These are phyloP conservation scores for Helleia helle DNA, from an alignment of 2,888 invertebrate genomes.

Conservation along the genomic window DNA sequence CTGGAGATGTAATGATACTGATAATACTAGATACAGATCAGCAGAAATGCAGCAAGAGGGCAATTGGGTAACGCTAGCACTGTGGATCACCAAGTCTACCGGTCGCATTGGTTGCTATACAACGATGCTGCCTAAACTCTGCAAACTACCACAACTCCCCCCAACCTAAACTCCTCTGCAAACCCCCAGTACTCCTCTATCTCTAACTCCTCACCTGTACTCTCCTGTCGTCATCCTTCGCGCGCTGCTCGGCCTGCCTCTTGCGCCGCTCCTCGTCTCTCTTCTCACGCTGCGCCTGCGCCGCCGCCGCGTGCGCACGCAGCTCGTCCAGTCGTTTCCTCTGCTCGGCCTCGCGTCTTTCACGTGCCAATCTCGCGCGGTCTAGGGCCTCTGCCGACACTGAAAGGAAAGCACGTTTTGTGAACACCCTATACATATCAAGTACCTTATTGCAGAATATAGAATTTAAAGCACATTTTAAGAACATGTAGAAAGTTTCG, in stretches of 20 bases:
- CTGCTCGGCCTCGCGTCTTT: slow-evolving; percentile 91
- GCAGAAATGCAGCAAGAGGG: too few species aligned
- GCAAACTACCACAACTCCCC: too few species aligned
- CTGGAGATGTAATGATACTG: too few species aligned
- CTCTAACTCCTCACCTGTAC: slow-evolving; percentile 14
- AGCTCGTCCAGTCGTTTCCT: slow-evolving; percentile 91
- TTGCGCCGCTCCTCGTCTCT: slow-evolving; percentile 88
- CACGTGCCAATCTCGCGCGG: slow-evolving; percentile 83
- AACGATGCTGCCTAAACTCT: too few species aligned
- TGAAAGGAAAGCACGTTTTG: not conserved
- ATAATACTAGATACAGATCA: too few species aligned
- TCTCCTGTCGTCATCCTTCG: slow-evolving; percentile 78
- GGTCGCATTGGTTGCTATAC: slow-evolving; percentile 1
- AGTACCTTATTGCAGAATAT: too few species aligned
- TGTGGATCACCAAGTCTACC: not conserved
- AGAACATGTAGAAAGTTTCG: too few species aligned
- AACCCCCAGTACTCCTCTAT: not conserved
- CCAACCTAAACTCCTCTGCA: too few species aligned
- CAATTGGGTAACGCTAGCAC: too few species aligned
- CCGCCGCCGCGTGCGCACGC: slow-evolving; percentile 89
- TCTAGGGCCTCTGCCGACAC: slow-evolving; percentile 63
- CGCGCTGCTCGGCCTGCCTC: slow-evolving; percentile 87
- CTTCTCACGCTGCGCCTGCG: slow-evolving; percentile 91
- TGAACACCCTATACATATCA: too few species aligned
- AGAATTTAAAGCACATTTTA: too few species aligned